A percentile compares a stretch with the other conserved stretches of the same genome.
phyloP scores from a whole-genome alignment of 2,113 vertebrate species.

The Heptranchias perlo region DNA sequence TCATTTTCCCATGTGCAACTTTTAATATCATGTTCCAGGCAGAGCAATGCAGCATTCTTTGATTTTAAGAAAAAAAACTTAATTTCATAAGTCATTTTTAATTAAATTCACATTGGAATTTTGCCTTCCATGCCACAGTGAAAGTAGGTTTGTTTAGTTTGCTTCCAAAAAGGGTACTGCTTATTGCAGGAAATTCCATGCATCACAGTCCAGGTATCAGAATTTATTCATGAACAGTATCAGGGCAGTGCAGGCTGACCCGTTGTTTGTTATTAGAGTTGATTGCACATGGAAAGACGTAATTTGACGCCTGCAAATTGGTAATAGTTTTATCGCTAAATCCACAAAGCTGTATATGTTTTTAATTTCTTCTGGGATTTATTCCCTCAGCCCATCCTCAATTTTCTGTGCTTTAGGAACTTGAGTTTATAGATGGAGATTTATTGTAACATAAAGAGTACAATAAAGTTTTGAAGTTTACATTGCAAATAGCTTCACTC shows the following conservation, averaged over 20 bases:
- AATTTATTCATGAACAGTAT: background rate
- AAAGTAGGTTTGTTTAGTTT: background rate
- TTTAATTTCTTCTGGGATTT: background rate
- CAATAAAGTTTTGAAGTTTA: background rate
- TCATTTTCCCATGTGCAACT: background rate
- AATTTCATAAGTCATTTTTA: background rate
- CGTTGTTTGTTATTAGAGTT: background rate
- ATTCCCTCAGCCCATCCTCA: background rate
- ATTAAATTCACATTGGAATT: background rate
- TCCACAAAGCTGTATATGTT: background rate
- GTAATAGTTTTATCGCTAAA: background rate
- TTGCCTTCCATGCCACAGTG: background rate
- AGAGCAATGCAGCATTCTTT: background rate
- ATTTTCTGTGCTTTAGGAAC: background rate
- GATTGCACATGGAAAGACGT: background rate
- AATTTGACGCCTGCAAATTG: background rate
- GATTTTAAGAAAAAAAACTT: background rate
- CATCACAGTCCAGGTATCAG: background rate
- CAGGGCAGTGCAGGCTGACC: background rate
- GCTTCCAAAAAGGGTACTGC: background rate
- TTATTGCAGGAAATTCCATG: background rate
- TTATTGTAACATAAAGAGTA: background rate
- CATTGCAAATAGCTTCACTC: background rate
- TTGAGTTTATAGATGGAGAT: background rate
- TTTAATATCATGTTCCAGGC: background rate